Percentiles rank a stretch among this genome's conserved stretches.
Conservation (phyloP, 2,888 invertebrate species). For the Drosophila limbata region DNA sequence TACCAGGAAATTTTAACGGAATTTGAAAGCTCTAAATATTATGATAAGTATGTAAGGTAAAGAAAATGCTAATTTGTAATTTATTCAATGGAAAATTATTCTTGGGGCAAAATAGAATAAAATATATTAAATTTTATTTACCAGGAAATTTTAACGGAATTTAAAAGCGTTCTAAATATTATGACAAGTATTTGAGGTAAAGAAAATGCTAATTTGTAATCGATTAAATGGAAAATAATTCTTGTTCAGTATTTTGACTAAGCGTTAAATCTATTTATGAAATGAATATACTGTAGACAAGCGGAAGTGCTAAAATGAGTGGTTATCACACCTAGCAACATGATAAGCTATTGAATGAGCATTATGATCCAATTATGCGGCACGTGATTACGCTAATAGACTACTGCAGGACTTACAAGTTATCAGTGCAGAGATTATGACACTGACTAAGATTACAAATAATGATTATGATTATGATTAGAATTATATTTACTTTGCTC, state of each 20-base stretch:
- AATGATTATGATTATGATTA: conserved; percentile 6
- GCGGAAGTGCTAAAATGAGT: conserved; percentile 45
- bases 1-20: no score
- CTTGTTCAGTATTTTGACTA: neutral
- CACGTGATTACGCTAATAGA: conserved; percentile 38
- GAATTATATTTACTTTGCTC: conserved; percentile 82
- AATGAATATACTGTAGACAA: conserved; percentile 9
- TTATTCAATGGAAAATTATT: no score
- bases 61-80: no score
- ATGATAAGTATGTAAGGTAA: no score
- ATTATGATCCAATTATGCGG: conserved; percentile 35
- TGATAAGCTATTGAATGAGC: conserved; percentile 34
- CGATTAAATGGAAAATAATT: neutral
- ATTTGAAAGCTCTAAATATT: no score
- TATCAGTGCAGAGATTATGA: conserved; percentile 14
- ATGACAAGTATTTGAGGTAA: neutral
- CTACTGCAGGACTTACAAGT: conserved; percentile 12
- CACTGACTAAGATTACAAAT: conserved; percentile 6
- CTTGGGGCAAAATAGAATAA: neutral
- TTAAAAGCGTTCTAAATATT: neutral
- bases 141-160: neutral
- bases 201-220: neutral
- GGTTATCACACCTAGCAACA: conserved; percentile 33
- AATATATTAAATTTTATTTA: no score
- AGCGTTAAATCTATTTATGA: neutral